Conservation (phyloP, 2,888 invertebrate species). For the Meta bourneti region DNA sequence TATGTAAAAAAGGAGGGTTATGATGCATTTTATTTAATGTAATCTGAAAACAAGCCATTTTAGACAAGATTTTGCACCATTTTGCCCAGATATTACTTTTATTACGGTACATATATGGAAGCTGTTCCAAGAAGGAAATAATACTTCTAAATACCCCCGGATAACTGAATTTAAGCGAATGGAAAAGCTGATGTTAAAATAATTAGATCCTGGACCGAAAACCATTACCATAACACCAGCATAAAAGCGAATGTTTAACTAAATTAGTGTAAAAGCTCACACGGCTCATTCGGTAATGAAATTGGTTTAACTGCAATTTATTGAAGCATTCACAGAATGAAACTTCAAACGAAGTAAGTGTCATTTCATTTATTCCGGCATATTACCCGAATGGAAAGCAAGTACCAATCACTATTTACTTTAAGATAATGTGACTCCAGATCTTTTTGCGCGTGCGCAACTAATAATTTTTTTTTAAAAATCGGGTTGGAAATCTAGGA, state of each 20-base stretch:
- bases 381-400: not conserved
- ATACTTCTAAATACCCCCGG: too few species aligned
- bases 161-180: not conserved
- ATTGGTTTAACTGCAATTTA: not conserved
- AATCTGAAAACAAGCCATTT: too few species aligned
- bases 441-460: too few species aligned
- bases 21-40: too few species aligned
- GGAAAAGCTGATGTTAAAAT: not conserved
- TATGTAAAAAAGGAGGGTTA: too few species aligned
- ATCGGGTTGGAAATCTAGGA: too few species aligned
- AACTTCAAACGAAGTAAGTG: not conserved
- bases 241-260: not conserved
- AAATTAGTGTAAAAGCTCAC: not conserved
- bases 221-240: not conserved
- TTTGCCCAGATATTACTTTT: too few species aligned
- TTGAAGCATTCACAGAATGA: not conserved
- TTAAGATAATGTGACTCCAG: not conserved
- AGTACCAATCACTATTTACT: not conserved
- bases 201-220: not conserved
- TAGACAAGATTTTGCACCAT: too few species aligned
- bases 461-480: too few species aligned
- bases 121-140: too few species aligned
- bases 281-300: not conserved
- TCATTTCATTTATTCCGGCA: not conserved
- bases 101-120: too few species aligned